Base-by-base conservation (phyloP, 2,888 invertebrate genomes). In the Phanerotoma sp. region DNA sequence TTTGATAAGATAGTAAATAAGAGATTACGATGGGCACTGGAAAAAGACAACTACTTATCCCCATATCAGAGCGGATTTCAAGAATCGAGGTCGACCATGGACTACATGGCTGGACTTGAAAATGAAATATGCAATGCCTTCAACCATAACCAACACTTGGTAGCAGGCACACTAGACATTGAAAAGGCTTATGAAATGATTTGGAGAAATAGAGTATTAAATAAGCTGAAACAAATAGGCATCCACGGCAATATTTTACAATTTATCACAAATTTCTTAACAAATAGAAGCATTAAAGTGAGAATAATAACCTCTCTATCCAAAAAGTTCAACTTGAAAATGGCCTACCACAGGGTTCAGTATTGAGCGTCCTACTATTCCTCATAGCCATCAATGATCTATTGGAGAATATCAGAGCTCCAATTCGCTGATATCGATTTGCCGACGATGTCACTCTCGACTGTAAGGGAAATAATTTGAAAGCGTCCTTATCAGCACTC, bases 101-200 rank as follows among this genome's bases (percentile, higher is more conserved):
- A 51, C 13, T 45, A 50, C n/a, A 45, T 55, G 1, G 18, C 16
- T 9, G 28, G 51, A 18, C 21, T 55, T n/a, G 15, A 55, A 44
- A 21, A 46, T 0, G 13, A 25, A 22, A 55, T 61, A 6, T 57
- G 53, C 11, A 33, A 61, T 3, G 57, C 59, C 5, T 51, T 61
- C 7, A 18, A 20, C 7, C 40, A 49, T 1, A 50, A 62, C 10
- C 32, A 52, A 32, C 60, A 62, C 16, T 32, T 60, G 4, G 15
- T 48, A 3, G 41, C 47, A n/a, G 25, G 48, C 3, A 32, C 47
- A 5, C 18, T 53, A 11, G 53, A 53, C 20, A 20, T 47, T 6
- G 9, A 38, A 41, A 41, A 41, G 6, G 41, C 50, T 4, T 41
- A 20, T 10, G 54, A 46, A 30, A 54, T 54, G 50, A 32, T 50